Evolutionary conservation across 2,113 vertebrate genomes (phyloP), one percentile per base, ranked within the genome.

Genomic region (Maccullochella peelii): DNA sequence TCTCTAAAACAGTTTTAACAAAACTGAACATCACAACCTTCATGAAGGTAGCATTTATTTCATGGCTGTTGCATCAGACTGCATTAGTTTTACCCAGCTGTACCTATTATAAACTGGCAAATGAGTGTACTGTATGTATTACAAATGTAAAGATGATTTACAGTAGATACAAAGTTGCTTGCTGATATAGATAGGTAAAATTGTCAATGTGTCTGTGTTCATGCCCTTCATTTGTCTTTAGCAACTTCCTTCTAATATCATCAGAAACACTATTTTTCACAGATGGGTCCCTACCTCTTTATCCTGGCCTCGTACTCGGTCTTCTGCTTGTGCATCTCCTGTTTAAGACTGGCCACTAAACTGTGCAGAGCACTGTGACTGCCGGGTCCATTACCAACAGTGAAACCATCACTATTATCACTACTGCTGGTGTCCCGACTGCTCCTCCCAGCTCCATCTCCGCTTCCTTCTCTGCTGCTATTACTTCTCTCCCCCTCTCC

Each of bases 311-410:
- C 98, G 11, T 99, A 99, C 59, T 99, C 98, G 0, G 94, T 82
- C 93, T 99, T 99, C 91, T 99, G 98, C 77, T 99, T 99, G 78
- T 95, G 93, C 97, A 99, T 98, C 91, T 99, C 98, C 91, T 98
- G 97, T 81, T 99, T 99, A 63, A 99, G 95, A 84, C 97, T 97
- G 80, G 97, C 97, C 81, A 99, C 98, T 18, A 99, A 94, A 78
- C 97, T 99, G 92, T 99, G 97, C 89, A 99, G 95, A 23, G 98
- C 98, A 1, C 97, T 98, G 93, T 99, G 98, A 50, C 79, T 96
- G 87, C 96, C 94, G 2, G 89, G 38, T 61, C 95, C 95, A 20
- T 80, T 97, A 49, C 90, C 96, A 16, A 89, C 93, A 1, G 95
- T 93, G 74, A 96, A 97, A 0, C 95, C 95, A 23, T 98, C 97